Percentiles rank a stretch among this genome's conserved stretches.
Conservation (phyloP, 2,797 vertebrate genomes). For the Pseudotriccus pelzelni region DNA sequence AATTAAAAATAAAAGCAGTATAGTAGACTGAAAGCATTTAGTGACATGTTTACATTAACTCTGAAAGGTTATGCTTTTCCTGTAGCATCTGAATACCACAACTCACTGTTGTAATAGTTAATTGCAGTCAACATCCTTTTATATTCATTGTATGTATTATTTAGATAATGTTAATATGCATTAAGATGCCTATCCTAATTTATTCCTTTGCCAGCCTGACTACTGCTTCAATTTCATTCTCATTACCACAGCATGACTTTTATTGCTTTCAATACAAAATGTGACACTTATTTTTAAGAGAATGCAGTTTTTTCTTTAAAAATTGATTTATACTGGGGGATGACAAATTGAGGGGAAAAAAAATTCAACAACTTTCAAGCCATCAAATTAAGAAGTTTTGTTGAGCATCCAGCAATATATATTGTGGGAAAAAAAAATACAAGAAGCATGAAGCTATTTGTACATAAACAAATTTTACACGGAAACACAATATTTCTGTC, state of each 20-base stretch:
- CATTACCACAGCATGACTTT: neutral
- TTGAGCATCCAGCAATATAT: neutral
- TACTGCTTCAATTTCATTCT: slow-evolving; percentile 24
- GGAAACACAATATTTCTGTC: neutral
- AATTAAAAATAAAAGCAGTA: neutral
- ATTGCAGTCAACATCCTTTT: neutral
- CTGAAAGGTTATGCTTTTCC: neutral
- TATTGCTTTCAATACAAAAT: neutral
- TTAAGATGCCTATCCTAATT: neutral
- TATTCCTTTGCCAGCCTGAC: neutral
- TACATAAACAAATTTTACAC: neutral
- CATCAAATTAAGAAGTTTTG: neutral
- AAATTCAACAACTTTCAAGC: neutral
- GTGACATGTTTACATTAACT: neutral
- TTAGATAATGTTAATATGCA: neutral
- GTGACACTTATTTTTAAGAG: slow-evolving; percentile 1
- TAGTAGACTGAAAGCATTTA: neutral
- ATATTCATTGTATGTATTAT: neutral
- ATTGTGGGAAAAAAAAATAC: neutral
- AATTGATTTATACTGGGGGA: neutral
- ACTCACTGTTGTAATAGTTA: neutral
- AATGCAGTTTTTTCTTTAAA: neutral
- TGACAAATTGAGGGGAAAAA: neutral
- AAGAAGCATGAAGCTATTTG: neutral
- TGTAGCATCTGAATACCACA: neutral